phyloP scores from a whole-genome alignment of 1,140 invertebrate genomes.

The Trypoxylus dichotomus region DNA sequence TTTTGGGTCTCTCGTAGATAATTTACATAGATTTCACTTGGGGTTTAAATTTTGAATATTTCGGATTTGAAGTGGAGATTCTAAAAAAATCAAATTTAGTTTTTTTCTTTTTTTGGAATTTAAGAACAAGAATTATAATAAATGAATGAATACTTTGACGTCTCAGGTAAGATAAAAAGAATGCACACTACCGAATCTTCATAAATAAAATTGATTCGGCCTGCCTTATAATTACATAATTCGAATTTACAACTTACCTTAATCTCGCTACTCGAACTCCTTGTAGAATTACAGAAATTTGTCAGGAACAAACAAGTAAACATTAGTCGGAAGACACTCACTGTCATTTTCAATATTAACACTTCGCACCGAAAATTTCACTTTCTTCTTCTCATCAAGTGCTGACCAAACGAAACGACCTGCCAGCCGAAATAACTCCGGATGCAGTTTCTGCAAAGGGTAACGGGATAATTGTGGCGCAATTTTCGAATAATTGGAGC shows the following conservation, averaged over 20 bases:
- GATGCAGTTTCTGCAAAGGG: not conserved
- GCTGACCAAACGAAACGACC: not conserved
- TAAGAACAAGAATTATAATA: no score
- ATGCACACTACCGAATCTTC: no score
- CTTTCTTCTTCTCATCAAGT: not conserved
- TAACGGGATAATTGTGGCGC: not conserved
- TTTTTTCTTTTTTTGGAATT: no score
- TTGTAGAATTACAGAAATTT: not conserved
- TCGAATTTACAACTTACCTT: not conserved
- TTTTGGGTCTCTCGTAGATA: no score
- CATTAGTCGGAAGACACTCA: conserved; percentile 1
- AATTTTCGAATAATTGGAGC: not conserved
- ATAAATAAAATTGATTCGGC: no score
- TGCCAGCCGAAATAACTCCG: not conserved
- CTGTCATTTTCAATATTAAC: conserved; percentile 15
- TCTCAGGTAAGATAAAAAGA: no score
- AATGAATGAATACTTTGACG: no score
- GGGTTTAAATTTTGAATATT: no score
- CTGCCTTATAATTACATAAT: not conserved
- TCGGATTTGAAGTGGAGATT: no score
- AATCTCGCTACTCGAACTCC: not conserved
- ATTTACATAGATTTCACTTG: no score
- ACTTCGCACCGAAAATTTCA: not conserved
- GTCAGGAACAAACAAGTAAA: conserved; percentile 1
- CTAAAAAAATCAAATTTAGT: no score